Percentiles rank a stretch among this genome's conserved stretches.
Conservation (phyloP, 2,113 vertebrate species). For the Hyla sarda region DNA sequence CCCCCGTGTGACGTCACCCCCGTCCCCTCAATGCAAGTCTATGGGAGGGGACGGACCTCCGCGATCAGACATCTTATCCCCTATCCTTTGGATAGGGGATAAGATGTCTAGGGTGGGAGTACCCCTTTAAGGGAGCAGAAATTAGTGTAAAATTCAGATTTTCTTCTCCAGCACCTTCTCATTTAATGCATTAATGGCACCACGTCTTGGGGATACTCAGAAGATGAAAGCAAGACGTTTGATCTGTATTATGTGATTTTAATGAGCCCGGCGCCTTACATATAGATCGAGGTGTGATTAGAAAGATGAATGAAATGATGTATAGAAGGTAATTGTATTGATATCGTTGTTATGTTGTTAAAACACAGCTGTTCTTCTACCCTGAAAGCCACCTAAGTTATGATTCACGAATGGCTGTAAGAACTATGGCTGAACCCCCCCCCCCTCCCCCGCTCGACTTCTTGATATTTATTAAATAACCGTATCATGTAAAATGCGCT, state of each 20-base stretch:
- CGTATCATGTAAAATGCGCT: not conserved
- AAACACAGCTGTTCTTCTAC: conserved; percentile 18
- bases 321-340: conserved; percentile 26
- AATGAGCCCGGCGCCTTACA: conserved; percentile 4
- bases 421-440: not conserved
- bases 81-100: too few species aligned
- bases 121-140: not conserved
- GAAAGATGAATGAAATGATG: conserved; percentile 4
- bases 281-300: conserved; percentile 17
- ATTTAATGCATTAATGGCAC: not conserved
- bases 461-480: not conserved
- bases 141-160: not conserved
- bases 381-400: not conserved
- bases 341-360: conserved; percentile 4
- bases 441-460: not conserved
- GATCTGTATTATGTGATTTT: conserved; percentile 17
- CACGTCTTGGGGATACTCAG: not conserved
- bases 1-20: too few species aligned
- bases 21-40: too few species aligned
- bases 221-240: conserved; percentile 13
- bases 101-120: not conserved
- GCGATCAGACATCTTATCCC: too few species aligned
- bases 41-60: too few species aligned
- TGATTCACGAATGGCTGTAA: conserved; percentile 7
- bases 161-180: not conserved